A percentile compares a stretch with the other conserved stretches of the same genome.
These are phyloP conservation scores for Drymonia ruficornis DNA, from an alignment of 2,888 invertebrate species.

Conservation along the genomic window DNA sequence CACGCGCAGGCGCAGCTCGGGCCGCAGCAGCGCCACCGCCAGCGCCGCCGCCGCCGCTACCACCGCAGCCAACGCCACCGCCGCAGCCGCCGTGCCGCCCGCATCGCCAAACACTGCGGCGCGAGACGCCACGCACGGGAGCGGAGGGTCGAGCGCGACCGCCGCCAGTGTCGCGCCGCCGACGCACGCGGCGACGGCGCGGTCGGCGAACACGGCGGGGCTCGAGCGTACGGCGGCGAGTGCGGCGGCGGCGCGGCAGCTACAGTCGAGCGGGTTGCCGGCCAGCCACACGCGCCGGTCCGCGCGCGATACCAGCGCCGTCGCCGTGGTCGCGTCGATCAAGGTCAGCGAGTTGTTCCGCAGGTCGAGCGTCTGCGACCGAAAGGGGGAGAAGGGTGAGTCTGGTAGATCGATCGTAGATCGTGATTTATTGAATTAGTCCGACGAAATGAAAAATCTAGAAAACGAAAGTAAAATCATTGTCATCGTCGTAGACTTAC, in stretches of 20 bases:
- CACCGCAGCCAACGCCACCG: slow-evolving; percentile 21
- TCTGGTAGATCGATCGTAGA: background rate
- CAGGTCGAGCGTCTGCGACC: slow-evolving; percentile 22
- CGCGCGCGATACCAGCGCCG: slow-evolving; percentile 8
- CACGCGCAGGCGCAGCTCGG: slow-evolving; percentile 25
- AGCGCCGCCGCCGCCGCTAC: slow-evolving; percentile 20
- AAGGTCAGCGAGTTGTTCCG: slow-evolving; percentile 17
- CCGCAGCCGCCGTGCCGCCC: slow-evolving; percentile 21
- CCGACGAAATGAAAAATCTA: background rate
- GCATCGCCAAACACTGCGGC: background rate
- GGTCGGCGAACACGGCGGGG: background rate
- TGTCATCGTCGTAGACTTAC: no score
- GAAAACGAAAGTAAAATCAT: background rate
- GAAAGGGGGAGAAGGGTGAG: background rate
- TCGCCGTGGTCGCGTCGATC: slow-evolving; percentile 1
- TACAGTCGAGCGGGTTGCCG: slow-evolving; percentile 22
- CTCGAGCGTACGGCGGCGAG: slow-evolving; percentile 4
- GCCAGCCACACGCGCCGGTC: slow-evolving; percentile 11
- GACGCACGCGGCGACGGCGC: slow-evolving; percentile 10
- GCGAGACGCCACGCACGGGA: background rate
- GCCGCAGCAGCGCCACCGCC: slow-evolving; percentile 18
- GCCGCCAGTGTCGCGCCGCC: slow-evolving; percentile 7
- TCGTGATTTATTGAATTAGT: background rate
- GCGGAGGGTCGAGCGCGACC: background rate
- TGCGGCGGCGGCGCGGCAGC: slow-evolving; percentile 11